phyloP scores from a whole-genome alignment of 2,888 invertebrate genomes.

The Abscondita cerata region DNA sequence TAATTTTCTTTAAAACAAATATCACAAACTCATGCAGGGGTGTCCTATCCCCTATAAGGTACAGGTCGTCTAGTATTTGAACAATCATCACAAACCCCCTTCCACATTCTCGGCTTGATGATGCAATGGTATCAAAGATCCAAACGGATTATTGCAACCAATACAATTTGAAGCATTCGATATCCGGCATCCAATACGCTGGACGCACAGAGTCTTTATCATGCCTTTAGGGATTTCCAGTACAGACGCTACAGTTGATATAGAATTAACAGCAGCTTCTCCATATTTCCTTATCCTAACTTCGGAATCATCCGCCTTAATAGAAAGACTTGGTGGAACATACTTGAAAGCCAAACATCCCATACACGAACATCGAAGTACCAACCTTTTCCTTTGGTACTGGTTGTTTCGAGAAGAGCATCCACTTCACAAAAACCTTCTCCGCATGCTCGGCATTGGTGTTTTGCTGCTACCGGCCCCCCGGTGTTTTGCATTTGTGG shows the following conservation, averaged over 20 bases:
- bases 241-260: slow-evolving; percentile 74
- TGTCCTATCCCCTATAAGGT: slow-evolving; percentile 76
- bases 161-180: slow-evolving; percentile 70
- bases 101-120: slow-evolving; percentile 78
- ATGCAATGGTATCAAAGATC: slow-evolving; percentile 62
- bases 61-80: slow-evolving; percentile 69
- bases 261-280: slow-evolving; percentile 75
- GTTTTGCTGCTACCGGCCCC: slow-evolving; percentile 67
- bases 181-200: slow-evolving; percentile 81
- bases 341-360: slow-evolving; percentile 67
- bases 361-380: slow-evolving; percentile 75
- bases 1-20: slow-evolving; percentile 59
- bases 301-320: slow-evolving; percentile 52
- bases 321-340: slow-evolving; percentile 51
- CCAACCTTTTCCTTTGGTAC: slow-evolving; percentile 81
- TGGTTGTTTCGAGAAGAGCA: slow-evolving; percentile 71
- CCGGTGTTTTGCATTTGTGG: slow-evolving; percentile 67
- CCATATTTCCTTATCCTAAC: slow-evolving; percentile 68
- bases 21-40: slow-evolving; percentile 78
- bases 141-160: slow-evolving; percentile 70
- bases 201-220: slow-evolving; percentile 80
- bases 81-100: slow-evolving; percentile 71
- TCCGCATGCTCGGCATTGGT: slow-evolving; percentile 81
- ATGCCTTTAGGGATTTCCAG: slow-evolving; percentile 78
- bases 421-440: slow-evolving; percentile 79